Evolutionary conservation across 2,113 vertebrate species (phyloP), one percentile per base, ranked within the genome.

Genomic region (Ranitomeya variabilis): DNA sequence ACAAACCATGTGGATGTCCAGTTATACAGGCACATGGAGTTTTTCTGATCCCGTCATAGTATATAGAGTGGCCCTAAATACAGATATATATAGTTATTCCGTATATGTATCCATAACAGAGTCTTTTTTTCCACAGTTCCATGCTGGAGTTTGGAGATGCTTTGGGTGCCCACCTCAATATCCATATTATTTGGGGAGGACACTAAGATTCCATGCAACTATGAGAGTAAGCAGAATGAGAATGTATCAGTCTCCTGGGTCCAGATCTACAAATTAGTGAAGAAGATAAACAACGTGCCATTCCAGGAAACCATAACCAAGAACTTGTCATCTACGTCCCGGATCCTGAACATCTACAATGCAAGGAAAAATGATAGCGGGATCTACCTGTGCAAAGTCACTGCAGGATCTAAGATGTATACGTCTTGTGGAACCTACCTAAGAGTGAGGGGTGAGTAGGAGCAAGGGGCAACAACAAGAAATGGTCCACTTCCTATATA

Each of bases 401-500:
- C 3, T 2, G 6, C 10, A 0, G 0, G 1, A 2, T 0, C 0
- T 0, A 3, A 0, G 1, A 0, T 0, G 0, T 51, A 51, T 0
- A 2, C 1, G 0, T 95, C 94, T 7, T 95, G 93, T 0, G 93
- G 94, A 9, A 95, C 94, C 31, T 95, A 92, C 90, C 92, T 95
- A 18, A 90, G 91, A 0, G 91, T 95, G 5, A 31, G 0, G 64
- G 69, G 14, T n/a, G 9, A 85, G 78, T 66, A 0, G n/a, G 4
- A 18, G 37, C 8, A 0, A 14, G 14, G 26, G 23, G 13, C 7
- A 0, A 18, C 77, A 64, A 19, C 14, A 18, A 45, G 15, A 74
- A 0, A 5, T 76, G 37, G 21, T 4, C 11, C 26, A 31, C 55
- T 16, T 45, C 18, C 51, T 15, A 55, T 60, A 7, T 2, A 16